These are phyloP conservation scores for Perognathus longimembris DNA, from an alignment of 2,113 vertebrate genomes.

Conservation along the genomic window DNA sequence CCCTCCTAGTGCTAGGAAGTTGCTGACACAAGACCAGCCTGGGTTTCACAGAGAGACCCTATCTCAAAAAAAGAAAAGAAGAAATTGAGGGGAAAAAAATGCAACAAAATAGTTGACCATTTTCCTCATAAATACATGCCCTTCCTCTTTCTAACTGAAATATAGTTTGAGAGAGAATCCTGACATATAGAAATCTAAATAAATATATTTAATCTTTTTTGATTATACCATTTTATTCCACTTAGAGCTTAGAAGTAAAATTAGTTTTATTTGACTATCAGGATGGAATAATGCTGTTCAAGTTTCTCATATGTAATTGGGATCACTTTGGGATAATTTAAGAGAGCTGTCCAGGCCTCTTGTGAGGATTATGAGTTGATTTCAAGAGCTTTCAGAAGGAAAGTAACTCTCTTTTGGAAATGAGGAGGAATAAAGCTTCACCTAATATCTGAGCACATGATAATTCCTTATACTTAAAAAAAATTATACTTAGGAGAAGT, in stretches of 20 bases:
- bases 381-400: constrained; percentile 33
- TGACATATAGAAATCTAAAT: constrained; percentile 42
- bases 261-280: constrained; percentile 23
- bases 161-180: neutral
- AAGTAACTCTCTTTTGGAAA: constrained; percentile 5
- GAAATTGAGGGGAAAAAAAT: too few species aligned
- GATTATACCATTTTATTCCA: neutral
- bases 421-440: constrained; percentile 58
- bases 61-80: too few species aligned
- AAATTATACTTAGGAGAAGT: constrained; percentile 46
- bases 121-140: neutral
- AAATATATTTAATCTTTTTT: constrained; percentile 30
- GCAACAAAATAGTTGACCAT: too few species aligned
- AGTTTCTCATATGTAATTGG: neutral
- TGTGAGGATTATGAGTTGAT: neutral
- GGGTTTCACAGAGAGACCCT: too few species aligned
- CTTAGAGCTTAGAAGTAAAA: constrained; percentile 39
- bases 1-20: too few species aligned
- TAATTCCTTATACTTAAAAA: neutral
- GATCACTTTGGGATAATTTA: constrained; percentile 20
- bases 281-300: constrained; percentile 56
- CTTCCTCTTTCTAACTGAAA: neutral
- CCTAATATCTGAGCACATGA: neutral
- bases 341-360: constrained; percentile 17
- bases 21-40: too few species aligned